Percentiles rank a stretch among this genome's conserved stretches.
phyloP scores from a whole-genome alignment of 2,797 vertebrate species.

The Muraenolepis orangiensis region DNA sequence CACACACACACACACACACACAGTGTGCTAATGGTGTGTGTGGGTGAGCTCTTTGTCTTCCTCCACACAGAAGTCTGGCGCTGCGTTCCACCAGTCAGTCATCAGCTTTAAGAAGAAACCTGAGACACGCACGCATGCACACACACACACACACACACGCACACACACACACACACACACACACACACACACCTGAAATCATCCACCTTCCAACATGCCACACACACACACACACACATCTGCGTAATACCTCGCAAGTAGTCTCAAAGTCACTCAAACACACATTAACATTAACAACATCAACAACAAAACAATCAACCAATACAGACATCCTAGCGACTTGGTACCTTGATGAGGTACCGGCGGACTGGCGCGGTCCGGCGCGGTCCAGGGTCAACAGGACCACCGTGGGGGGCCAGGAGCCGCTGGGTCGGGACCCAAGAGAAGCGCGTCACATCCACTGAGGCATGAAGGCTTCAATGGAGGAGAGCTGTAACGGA shows the following conservation, averaged over 20 bases:
- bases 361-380: conserved; percentile 16
- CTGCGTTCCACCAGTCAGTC: conserved; percentile 46
- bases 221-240: conserved; percentile 3
- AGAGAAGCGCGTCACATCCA: conserved; percentile 30
- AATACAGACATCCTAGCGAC: background rate
- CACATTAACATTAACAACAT: background rate
- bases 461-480: conserved; percentile 25
- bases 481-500: conserved; percentile 38
- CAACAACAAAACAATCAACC: background rate
- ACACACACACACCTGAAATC: background rate
- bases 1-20: conserved; percentile 19
- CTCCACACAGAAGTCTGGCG: conserved; percentile 42
- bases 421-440: conserved; percentile 23
- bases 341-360: background rate
- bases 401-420: conserved; percentile 14
- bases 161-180: conserved; percentile 8
- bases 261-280: conserved; percentile 11
- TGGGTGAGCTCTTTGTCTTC: conserved; percentile 45
- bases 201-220: background rate
- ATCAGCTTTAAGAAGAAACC: conserved; percentile 42
- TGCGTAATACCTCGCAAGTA: background rate
- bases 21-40: conserved; percentile 18
- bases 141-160: conserved; percentile 7
- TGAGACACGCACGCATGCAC: conserved; percentile 14
- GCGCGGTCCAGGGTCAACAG: background rate